Evolutionary conservation across 2,888 invertebrate species (phyloP).

Genomic region (Apamea anceps): DNA sequence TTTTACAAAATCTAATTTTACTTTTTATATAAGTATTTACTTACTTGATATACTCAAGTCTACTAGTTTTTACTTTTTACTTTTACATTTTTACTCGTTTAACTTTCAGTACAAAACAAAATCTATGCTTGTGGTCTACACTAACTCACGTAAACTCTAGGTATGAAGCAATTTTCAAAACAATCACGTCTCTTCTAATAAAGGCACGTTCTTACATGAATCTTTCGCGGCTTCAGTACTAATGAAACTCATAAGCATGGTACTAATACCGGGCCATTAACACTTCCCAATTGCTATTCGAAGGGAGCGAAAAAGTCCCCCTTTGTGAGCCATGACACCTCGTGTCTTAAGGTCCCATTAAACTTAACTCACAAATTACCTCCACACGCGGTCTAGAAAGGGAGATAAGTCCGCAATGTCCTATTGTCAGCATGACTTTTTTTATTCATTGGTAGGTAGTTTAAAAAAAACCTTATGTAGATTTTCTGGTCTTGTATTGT

Average conservation of each 20-base stretch:
- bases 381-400: constrained; percentile 58
- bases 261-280: constrained; percentile 85
- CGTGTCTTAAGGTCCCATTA: constrained; percentile 81
- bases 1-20: neutral
- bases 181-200: constrained; percentile 87
- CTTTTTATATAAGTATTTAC: neutral
- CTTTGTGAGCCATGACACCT: constrained; percentile 71
- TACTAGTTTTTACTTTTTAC: neutral
- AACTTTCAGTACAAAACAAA: constrained; percentile 29
- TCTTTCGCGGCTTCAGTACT: constrained; percentile 85
- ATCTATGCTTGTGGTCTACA: constrained; percentile 15
- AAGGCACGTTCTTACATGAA: constrained; percentile 87
- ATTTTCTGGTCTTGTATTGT: neutral
- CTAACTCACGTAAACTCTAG: constrained; percentile 53
- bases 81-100: neutral
- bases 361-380: constrained; percentile 83
- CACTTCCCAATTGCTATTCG: constrained; percentile 84
- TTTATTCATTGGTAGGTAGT: neutral
- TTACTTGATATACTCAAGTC: neutral
- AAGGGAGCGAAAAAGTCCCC: constrained; percentile 83
- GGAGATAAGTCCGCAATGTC: constrained; percentile 44
- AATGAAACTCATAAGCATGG: constrained; percentile 89
- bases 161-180: constrained; percentile 84
- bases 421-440: constrained; percentile 38
- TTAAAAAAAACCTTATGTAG: neutral